phyloP scores from a whole-genome alignment of 2,888 invertebrate species.

The Blomia tropicalis region DNA sequence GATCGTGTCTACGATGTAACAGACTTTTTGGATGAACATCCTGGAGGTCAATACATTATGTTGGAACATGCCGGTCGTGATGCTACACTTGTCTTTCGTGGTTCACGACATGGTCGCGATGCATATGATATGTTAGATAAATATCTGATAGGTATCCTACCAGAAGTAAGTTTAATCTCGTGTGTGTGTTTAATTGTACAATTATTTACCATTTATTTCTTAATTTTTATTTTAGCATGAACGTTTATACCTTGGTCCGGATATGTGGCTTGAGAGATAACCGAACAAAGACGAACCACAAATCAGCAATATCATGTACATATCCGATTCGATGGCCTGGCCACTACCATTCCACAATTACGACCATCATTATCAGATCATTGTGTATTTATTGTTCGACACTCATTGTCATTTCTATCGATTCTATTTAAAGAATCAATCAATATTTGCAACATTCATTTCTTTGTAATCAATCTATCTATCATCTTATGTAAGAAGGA shows the following conservation, averaged over 20 bases:
- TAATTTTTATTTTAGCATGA: neutral
- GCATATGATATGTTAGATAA: conserved; percentile 50
- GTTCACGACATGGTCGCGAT: conserved; percentile 55
- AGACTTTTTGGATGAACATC: conserved; percentile 55
- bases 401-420: too few species aligned
- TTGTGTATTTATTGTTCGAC: too few species aligned
- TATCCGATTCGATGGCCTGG: too few species aligned
- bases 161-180: conserved; percentile 33
- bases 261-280: neutral
- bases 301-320: too few species aligned
- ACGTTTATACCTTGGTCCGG: neutral
- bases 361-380: too few species aligned
- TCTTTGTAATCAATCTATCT: too few species aligned
- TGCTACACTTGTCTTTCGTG: conserved; percentile 62
- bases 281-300: neutral
- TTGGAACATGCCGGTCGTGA: conserved; percentile 69
- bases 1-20: conserved; percentile 71
- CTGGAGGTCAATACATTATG: conserved; percentile 64
- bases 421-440: too few species aligned
- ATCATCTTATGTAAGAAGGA: too few species aligned
- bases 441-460: too few species aligned
- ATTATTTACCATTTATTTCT: neutral
- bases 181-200: neutral
- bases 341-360: too few species aligned
- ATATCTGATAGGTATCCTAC: conserved; percentile 60